Conservation (phyloP, 2,888 invertebrate genomes). For the Rutpela maculata region DNA sequence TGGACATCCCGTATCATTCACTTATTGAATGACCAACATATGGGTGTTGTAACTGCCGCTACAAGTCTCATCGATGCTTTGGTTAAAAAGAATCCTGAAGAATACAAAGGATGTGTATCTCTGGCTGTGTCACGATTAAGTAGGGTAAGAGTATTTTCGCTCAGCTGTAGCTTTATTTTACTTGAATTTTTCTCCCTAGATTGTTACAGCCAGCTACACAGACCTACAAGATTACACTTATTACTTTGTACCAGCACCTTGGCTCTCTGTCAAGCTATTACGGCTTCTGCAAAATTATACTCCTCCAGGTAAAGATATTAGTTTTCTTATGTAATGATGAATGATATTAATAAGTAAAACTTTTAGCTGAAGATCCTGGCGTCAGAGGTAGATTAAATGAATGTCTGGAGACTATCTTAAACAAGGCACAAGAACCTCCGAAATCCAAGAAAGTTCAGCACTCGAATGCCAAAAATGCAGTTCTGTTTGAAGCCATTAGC, state of each 20-base stretch:
- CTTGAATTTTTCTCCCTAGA: slow-evolving; percentile 76
- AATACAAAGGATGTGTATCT: slow-evolving; percentile 99
- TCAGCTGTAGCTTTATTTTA: background rate
- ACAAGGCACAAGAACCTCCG: slow-evolving; percentile 99
- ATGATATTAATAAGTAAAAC: background rate
- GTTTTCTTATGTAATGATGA: too few relatives aligned
- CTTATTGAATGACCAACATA: slow-evolving; percentile 98
- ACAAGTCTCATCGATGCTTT: slow-evolving; percentile 98
- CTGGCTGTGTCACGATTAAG: slow-evolving; percentile 97
- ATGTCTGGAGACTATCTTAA: slow-evolving; percentile 97
- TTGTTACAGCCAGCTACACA: slow-evolving; percentile 99
- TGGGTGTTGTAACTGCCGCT: slow-evolving; percentile 99
- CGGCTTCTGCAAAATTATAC: slow-evolving; percentile 98
- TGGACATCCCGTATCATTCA: slow-evolving; percentile 99
- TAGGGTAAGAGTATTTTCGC: slow-evolving; percentile 77
- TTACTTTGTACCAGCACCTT: slow-evolving; percentile 99
- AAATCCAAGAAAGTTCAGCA: slow-evolving; percentile 99
- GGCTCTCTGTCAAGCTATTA: slow-evolving; percentile 98
- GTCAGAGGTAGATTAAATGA: slow-evolving; percentile 97
- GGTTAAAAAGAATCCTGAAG: slow-evolving; percentile 98
- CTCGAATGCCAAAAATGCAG: slow-evolving; percentile 99
- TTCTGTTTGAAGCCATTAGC: slow-evolving; percentile 99
- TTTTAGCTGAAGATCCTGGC: slow-evolving; percentile 91
- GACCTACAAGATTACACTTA: slow-evolving; percentile 99
- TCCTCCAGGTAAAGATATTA: slow-evolving; percentile 84